Evolutionary conservation across 2,888 invertebrate genomes (phyloP), one percentile per base, ranked within the genome.

Genomic region (Luperina testacea): DNA sequence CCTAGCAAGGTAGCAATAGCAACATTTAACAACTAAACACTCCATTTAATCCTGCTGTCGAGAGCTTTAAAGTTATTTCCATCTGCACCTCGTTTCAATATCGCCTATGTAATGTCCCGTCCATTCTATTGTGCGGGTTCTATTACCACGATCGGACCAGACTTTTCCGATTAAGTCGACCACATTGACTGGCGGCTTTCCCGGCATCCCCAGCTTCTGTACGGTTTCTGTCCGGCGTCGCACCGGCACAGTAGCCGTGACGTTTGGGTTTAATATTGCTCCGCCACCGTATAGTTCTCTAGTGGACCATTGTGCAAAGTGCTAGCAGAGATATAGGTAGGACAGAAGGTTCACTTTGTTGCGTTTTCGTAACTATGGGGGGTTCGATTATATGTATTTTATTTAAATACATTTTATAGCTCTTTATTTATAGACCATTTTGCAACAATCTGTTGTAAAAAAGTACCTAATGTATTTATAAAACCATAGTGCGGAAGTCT

Each of bases 141-240:
- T 73, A 75, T 74, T 48, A 48, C 67, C 75, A 38, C 45, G 27
- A 64, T 42, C 63, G 72, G 53, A 17, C 38, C 27, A 78, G 72
- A 87, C 68, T 87, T 80, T 86, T 76, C 84, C 84, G 80, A 87
- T 85, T 87, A 85, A 87, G 67, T 79, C 75, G 71, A 74, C 76
- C 63, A 69, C 76, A 80, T 80, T 76, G 80, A 76, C 73, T 64
- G 61, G 71, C 69, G 38, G 78, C 65, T 69, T 74, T 38, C 67
- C 67, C 74, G 72, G 69, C 69, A 69, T 80, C 59, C 27, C 63
- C 57, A 70, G 59, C 57, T 72, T 61, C 64, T 2, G 17, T n/a
- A 45, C 67, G 57, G 68, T 64, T 65, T 24, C 64, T 51, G 42
- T 38, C 42, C 32, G 67, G 71, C 71, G 65, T 61, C 42, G 27